A percentile compares a stretch with the other conserved stretches of the same genome.
These are phyloP conservation scores for Congeria kusceri DNA, from an alignment of 2,888 invertebrate species.

Conservation along the genomic window DNA sequence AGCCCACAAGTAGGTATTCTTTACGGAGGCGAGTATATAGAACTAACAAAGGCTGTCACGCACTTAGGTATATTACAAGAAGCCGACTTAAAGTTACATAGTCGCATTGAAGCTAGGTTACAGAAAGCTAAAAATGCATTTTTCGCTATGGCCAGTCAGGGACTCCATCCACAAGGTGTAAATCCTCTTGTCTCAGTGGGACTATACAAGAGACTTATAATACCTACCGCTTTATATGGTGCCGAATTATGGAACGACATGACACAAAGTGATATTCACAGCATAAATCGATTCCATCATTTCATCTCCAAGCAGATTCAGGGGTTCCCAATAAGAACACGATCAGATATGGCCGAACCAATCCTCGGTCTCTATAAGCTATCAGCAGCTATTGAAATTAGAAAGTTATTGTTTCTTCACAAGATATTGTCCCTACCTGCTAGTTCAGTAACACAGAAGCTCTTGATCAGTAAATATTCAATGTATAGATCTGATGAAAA, in stretches of 20 bases:
- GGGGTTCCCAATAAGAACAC: slow-evolving; percentile 4
- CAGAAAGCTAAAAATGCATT: slow-evolving; percentile 33
- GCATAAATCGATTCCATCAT: slow-evolving; percentile 19
- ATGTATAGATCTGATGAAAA: neutral
- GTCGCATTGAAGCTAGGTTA: slow-evolving; percentile 2
- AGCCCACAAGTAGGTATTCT: neutral
- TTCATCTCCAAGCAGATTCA: slow-evolving; percentile 19
- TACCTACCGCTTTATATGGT: slow-evolving; percentile 16
- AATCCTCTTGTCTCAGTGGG: slow-evolving; percentile 6
- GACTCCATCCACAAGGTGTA: slow-evolving; percentile 1
- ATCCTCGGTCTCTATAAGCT: slow-evolving; percentile 11
- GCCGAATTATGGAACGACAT: slow-evolving; percentile 28
- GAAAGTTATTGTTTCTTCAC: slow-evolving; percentile 20
- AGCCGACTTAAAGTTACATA: neutral
- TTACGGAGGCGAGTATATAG: slow-evolving; percentile 13
- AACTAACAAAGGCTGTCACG: neutral
- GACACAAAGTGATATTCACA: neutral
- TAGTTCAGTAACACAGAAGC: neutral
- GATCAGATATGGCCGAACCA: slow-evolving; percentile 24
- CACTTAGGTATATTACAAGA: slow-evolving; percentile 20
- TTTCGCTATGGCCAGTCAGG: slow-evolving; percentile 8
- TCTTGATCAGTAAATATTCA: neutral
- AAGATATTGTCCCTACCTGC: slow-evolving; percentile 8
- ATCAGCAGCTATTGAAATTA: neutral
- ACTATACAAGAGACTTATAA: slow-evolving; percentile 8